Conservation (phyloP, 2,888 invertebrate species). For the Atethmia centrago region DNA sequence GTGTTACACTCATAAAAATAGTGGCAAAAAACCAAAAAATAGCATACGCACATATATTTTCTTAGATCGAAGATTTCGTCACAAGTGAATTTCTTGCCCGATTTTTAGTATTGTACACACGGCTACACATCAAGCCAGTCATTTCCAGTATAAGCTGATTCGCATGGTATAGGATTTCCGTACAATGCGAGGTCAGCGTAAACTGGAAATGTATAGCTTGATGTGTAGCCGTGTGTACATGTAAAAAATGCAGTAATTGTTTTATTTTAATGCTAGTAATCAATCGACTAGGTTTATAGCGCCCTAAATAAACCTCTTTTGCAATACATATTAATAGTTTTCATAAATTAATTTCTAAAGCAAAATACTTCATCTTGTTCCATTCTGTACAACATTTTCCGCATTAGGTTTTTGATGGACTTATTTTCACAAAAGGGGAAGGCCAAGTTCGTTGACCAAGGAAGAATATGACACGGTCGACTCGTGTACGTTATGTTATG, state of each 20-base stretch:
- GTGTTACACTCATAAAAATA: constrained; percentile 10
- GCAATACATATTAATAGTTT: not conserved
- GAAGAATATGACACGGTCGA: constrained; percentile 29
- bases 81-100: not conserved
- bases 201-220: too few relatives aligned
- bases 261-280: not conserved
- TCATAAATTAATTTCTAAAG: not conserved
- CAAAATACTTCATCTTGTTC: not conserved
- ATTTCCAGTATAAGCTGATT: too few relatives aligned
- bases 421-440: constrained; percentile 39
- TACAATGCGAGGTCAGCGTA: too few relatives aligned
- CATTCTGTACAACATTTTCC: not conserved
- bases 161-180: too few relatives aligned
- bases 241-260: not conserved
- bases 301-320: not conserved
- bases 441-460: constrained; percentile 43
- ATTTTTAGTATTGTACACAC: too few relatives aligned
- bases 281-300: not conserved
- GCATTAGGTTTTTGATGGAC: not conserved
- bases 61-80: not conserved
- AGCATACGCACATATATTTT: constrained; percentile 26
- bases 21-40: constrained; percentile 29
- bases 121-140: too few relatives aligned
- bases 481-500: constrained; percentile 7
- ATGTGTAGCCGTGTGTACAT: too few relatives aligned